Evolutionary conservation across 2,113 vertebrate species (phyloP), one percentile per base, ranked within the genome.

Genomic region (Pholis gunnellus): DNA sequence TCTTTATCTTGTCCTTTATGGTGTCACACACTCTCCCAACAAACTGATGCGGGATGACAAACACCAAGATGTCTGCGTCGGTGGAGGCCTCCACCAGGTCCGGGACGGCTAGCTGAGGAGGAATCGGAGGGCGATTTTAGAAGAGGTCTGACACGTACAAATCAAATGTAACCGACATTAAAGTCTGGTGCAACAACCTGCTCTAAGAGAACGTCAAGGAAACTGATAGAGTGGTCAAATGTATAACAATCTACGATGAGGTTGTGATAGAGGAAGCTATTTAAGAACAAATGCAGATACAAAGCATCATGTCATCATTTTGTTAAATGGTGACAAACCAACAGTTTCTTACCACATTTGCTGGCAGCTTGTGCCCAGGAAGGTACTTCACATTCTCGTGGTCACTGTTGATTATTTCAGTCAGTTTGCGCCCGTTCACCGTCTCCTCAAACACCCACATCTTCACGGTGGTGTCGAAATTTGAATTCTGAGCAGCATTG

Each of bases 401-500:
- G 63, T 97, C 95, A 0, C 94, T 95, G 94, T 99, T 99, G 92
- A 99, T 99, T 88, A 99, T 97, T 67, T 99, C 98, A 0, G 97
- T 97, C 88, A 99, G 96, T 38, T 96, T 97, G 82, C 94, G 95
- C 38, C 97, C 97, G 0, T 94, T 92, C 46, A 99, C 91, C 54
- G 89, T 95, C 95, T 99, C 98, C 93, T 99, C 96, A 92, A 98
- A 98, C 90, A 99, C 98, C 98, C 98, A 99, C 97, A 99, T 99
- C 65, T 90, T 96, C 36, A 99, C 97, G 4, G 79, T 91, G 13
- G 38, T 93, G 94, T 99, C 95, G 75, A 99, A 99, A 76, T 86
- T 91, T 71, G 95, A 40, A 87, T 97, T 96, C 57, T 87, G 87
- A 2, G 92, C 96, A 8, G 96, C 94, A 52, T 99, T 99, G 88